Conservation (phyloP, 1,140 invertebrate species). For the Ips nitidus region DNA sequence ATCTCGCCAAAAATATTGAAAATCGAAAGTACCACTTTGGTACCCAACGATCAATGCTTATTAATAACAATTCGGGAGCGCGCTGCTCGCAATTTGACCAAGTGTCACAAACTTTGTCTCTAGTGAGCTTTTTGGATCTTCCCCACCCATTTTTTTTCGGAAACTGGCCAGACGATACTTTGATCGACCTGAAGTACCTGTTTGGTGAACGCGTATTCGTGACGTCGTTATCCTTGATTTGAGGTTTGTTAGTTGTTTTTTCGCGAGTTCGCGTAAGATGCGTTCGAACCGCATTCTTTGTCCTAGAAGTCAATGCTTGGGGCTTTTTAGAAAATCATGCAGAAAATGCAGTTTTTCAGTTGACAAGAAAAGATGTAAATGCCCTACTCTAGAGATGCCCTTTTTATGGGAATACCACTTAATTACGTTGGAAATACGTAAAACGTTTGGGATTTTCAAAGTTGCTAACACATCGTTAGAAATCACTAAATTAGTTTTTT, state of each 20-base stretch:
- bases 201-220: not conserved
- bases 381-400: not conserved
- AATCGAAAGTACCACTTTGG: constrained; percentile 13
- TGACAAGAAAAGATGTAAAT: not conserved
- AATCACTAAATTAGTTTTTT: too few species aligned
- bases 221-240: constrained; percentile 5
- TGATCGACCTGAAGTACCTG: constrained; percentile 10
- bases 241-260: not conserved
- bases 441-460: not conserved
- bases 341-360: not conserved
- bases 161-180: constrained; percentile 6
- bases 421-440: not conserved
- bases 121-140: constrained; percentile 14
- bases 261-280: not conserved
- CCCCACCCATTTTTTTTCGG: constrained; percentile 7
- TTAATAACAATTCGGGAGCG: not conserved
- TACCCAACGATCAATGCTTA: not conserved
- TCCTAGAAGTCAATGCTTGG: not conserved
- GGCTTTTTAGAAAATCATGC: not conserved
- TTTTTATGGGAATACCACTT: not conserved
- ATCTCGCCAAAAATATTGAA: constrained; percentile 8
- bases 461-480: not conserved
- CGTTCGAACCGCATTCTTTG: not conserved
- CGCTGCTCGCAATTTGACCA: not conserved
- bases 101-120: not conserved